Conservation (phyloP, 2,888 invertebrate species). For the Lithophane leautieri region DNA sequence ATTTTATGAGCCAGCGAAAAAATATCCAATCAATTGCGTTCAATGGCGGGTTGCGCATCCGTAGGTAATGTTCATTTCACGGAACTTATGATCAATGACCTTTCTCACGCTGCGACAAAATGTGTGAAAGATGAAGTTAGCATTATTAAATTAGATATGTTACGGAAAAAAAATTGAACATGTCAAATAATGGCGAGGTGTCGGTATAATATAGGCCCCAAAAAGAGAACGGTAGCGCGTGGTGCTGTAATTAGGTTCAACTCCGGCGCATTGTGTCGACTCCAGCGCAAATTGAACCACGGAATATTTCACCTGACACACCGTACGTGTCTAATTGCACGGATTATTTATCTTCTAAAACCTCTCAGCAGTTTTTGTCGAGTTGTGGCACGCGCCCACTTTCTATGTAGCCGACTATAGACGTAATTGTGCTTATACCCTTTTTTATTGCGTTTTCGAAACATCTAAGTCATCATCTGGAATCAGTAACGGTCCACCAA, state of each 20-base stretch:
- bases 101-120: constrained; percentile 63
- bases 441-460: constrained; percentile 84
- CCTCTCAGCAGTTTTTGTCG: constrained; percentile 83
- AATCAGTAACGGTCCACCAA: constrained; percentile 80
- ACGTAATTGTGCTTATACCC: constrained; percentile 85
- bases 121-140: constrained; percentile 63
- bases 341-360: constrained; percentile 86
- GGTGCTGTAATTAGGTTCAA: constrained; percentile 83
- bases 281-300: constrained; percentile 84
- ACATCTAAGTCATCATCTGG: constrained; percentile 82
- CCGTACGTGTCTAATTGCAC: constrained; percentile 88
- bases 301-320: constrained; percentile 85
- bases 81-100: constrained; percentile 58
- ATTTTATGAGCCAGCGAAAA: constrained; percentile 78
- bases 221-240: constrained; percentile 78
- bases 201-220: constrained; percentile 70
- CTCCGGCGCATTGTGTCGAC: constrained; percentile 79
- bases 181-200: constrained; percentile 53
- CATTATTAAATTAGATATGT: constrained; percentile 53
- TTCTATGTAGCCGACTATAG: constrained; percentile 83
- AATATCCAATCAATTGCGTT: constrained; percentile 70
- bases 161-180: constrained; percentile 49
- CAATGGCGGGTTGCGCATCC: constrained; percentile 53
- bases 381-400: constrained; percentile 86
- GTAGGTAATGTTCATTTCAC: constrained; percentile 62